A percentile compares a stretch with the other conserved stretches of the same genome.
Evolutionary conservation across 2,797 vertebrate genomes (phyloP).

Genomic region (Peromyscus nudipes): DNA sequence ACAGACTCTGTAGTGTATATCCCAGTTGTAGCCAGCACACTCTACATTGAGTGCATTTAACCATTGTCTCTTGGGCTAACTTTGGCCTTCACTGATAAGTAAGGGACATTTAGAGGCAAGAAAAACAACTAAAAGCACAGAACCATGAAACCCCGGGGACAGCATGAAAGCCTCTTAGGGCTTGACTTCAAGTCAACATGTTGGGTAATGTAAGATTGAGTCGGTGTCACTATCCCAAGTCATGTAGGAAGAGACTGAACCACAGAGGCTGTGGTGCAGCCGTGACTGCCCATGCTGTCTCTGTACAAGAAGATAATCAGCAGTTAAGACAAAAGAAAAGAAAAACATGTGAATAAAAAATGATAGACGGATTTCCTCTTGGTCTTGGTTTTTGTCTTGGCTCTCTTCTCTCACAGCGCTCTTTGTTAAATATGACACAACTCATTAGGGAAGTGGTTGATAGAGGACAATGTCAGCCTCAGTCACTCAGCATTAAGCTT

Average conservation of each 20-base stretch:
- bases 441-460: background rate
- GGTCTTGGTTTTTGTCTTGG: background rate
- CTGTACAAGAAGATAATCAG: background rate
- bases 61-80: background rate
- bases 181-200: background rate
- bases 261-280: background rate
- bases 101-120: slow-evolving; percentile 7
- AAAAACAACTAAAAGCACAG: slow-evolving; percentile 3
- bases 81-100: background rate
- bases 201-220: background rate
- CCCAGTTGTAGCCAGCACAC: background rate
- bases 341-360: background rate
- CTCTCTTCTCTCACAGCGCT: background rate
- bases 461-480: background rate
- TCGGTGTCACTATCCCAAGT: background rate
- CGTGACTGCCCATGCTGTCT: background rate
- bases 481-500: background rate
- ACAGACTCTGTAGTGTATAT: background rate
- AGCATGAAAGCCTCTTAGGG: slow-evolving; percentile 6
- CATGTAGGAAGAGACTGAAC: background rate
- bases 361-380: background rate
- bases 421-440: slow-evolving; percentile 3
- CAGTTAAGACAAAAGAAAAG: background rate
- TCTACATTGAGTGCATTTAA: background rate
- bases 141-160: background rate